Conservation (phyloP, 2,888 invertebrate species). For the Pammene aurita region DNA sequence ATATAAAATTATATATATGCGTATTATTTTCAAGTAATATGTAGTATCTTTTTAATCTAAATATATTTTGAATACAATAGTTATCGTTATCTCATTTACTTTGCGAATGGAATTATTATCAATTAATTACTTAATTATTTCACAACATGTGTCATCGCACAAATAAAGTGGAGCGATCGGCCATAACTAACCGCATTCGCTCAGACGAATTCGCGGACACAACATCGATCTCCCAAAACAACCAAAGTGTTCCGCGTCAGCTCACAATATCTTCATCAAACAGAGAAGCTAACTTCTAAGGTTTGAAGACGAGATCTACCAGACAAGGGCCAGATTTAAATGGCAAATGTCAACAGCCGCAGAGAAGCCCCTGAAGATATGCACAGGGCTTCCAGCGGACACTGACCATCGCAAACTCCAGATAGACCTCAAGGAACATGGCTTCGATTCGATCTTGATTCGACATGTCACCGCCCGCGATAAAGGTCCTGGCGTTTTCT, state of each 20-base stretch:
- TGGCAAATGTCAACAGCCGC: slow-evolving; percentile 4
- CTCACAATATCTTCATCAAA: neutral
- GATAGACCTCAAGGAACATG: slow-evolving; percentile 13
- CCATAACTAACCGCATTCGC: neutral
- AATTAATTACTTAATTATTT: no score
- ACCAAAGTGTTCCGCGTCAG: neutral
- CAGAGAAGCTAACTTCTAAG: neutral
- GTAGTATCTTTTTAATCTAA: no score
- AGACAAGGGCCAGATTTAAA: no score
- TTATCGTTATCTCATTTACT: neutral
- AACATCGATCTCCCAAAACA: neutral
- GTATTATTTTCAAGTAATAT: no score
- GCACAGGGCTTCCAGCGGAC: slow-evolving; percentile 19
- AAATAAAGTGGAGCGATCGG: neutral
- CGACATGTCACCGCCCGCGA: slow-evolving; percentile 3
- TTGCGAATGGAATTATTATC: neutral
- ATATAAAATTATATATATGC: no score
- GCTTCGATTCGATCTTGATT: slow-evolving; percentile 12
- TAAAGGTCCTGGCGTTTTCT: slow-evolving; percentile 11
- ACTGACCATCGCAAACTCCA: slow-evolving; percentile 12
- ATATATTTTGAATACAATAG: no score
- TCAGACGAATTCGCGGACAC: neutral
- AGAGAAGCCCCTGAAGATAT: slow-evolving; percentile 24
- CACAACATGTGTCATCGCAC: neutral
- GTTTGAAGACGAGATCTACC: neutral